These are phyloP conservation scores for Drosophila quinaria DNA, from an alignment of 2,888 invertebrate genomes.

Conservation along the genomic window DNA sequence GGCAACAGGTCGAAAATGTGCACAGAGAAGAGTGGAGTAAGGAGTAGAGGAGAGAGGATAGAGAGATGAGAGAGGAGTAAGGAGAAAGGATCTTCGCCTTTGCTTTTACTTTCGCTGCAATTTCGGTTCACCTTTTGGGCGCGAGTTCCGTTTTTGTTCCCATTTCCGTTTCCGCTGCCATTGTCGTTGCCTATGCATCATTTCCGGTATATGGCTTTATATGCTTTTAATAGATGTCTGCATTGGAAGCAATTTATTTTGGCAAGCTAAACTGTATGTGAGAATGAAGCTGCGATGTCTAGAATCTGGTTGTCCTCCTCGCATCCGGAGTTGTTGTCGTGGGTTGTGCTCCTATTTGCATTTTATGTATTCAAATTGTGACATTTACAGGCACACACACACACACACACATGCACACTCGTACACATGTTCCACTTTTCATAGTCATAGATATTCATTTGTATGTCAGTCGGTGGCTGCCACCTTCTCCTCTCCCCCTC, in stretches of 20 bases:
- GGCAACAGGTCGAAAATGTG: slow-evolving; percentile 72
- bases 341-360: slow-evolving; percentile 65
- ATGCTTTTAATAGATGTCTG: slow-evolving; percentile 79
- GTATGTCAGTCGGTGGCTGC: slow-evolving; percentile 61
- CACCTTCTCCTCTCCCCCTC: background rate
- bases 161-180: slow-evolving; percentile 14
- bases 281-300: slow-evolving; percentile 34
- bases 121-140: slow-evolving; percentile 31
- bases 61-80: background rate
- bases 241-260: slow-evolving; percentile 76
- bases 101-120: slow-evolving; percentile 64
- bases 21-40: slow-evolving; percentile 6
- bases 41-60: background rate
- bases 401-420: slow-evolving; percentile 23
- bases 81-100: slow-evolving; percentile 8
- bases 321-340: slow-evolving; percentile 30
- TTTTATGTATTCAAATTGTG: slow-evolving; percentile 80
- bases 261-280: slow-evolving; percentile 29
- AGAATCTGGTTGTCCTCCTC: slow-evolving; percentile 28
- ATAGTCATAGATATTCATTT: slow-evolving; percentile 77
- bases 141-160: slow-evolving; percentile 13
- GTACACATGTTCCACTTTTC: slow-evolving; percentile 55
- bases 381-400: slow-evolving; percentile 65
- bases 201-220: slow-evolving; percentile 78
- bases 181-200: slow-evolving; percentile 63